Conservation (phyloP, 1,140 invertebrate genomes). For the Tachypleus tridentatus region DNA sequence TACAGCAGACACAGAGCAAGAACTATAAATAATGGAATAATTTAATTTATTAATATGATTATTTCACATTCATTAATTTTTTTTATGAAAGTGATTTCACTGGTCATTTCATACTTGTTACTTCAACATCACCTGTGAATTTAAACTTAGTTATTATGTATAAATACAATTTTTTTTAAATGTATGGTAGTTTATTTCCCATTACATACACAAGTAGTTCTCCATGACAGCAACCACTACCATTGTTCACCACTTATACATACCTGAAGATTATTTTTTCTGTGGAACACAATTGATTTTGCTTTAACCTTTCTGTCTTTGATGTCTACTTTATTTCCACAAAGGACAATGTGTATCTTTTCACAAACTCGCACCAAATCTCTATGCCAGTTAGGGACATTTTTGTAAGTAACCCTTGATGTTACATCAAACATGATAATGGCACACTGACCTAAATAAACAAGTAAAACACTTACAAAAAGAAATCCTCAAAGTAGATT, state of each 20-base stretch:
- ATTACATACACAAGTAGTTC: too few species aligned
- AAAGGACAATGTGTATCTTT: constrained; percentile 97
- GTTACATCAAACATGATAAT: constrained; percentile 99
- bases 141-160: too few species aligned
- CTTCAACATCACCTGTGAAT: too few species aligned
- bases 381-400: constrained; percentile 98
- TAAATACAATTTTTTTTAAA: too few species aligned
- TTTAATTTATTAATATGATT: too few species aligned
- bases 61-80: too few species aligned
- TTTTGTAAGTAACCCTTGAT: constrained; percentile 97
- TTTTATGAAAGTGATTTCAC: too few species aligned
- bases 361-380: constrained; percentile 97
- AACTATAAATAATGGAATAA: too few species aligned
- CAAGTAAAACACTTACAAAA: constrained; percentile 11
- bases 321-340: constrained; percentile 96
- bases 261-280: constrained; percentile 99
- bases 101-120: too few species aligned
- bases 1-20: too few species aligned
- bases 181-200: too few species aligned
- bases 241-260: constrained; percentile 16
- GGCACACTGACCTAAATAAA: constrained; percentile 74
- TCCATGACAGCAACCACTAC: too few species aligned
- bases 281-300: constrained; percentile 97
- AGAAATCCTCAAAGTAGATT: neutral
- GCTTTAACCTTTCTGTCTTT: constrained; percentile 99